Evolutionary conservation across 2,888 invertebrate species (phyloP).

Genomic region (Apantesis nais): DNA sequence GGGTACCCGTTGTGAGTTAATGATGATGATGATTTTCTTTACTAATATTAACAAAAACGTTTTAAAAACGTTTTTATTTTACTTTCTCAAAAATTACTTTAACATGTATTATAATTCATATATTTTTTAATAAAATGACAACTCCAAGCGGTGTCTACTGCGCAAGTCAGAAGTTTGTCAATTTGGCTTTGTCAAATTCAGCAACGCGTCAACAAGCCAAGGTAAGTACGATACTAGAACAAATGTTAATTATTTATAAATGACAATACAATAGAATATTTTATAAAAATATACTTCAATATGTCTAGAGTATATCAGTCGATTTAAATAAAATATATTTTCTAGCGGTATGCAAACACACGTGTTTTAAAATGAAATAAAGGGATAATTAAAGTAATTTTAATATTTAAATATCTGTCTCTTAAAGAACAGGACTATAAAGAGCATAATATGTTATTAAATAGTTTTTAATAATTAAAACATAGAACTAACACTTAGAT

Average conservation of each 20-base stretch:
- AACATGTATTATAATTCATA: not conserved
- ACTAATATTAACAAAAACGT: not conserved
- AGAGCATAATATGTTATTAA: not conserved
- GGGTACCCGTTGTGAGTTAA: not conserved
- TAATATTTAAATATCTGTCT: not conserved
- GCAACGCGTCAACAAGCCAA: constrained; percentile 38
- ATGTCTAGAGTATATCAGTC: constrained; percentile 15
- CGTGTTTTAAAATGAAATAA: not conserved
- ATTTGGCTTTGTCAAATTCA: constrained; percentile 43
- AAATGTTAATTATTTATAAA: constrained; percentile 17
- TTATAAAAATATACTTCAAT: not conserved
- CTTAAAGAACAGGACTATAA: not conserved
- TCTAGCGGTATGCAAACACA: not conserved
- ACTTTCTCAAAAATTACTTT: not conserved
- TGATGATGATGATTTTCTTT: not conserved
- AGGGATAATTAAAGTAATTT: constrained; percentile 19
- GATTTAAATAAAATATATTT: not conserved
- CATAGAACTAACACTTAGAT: not conserved
- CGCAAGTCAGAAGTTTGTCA: constrained; percentile 67
- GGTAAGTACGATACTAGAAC: constrained; percentile 26
- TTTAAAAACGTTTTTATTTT: not conserved
- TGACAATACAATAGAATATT: not conserved
- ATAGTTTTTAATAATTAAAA: not conserved
- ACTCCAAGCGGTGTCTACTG: constrained; percentile 49
- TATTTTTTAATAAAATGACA: constrained; percentile 25